Percentiles rank a stretch among this genome's conserved stretches.
Evolutionary conservation across 2,113 vertebrate genomes (phyloP).

Genomic region (Scopus umbretta): DNA sequence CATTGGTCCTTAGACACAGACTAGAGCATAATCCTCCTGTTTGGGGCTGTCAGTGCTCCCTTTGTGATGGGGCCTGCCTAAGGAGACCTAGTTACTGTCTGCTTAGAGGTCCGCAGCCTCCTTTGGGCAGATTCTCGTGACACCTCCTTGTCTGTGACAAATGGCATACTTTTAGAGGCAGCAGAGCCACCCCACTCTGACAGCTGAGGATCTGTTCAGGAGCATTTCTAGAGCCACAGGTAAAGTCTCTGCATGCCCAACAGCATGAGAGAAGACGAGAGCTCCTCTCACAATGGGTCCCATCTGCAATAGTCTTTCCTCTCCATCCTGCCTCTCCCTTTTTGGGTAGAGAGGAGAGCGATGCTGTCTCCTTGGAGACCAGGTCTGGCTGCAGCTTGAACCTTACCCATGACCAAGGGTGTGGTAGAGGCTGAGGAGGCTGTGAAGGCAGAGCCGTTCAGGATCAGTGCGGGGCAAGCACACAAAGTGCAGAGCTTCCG

Average conservation of each 20-base stretch:
- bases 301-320: background rate
- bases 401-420: background rate
- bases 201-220: background rate
- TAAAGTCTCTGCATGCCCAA: background rate
- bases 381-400: background rate
- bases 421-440: background rate
- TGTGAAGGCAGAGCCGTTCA: background rate
- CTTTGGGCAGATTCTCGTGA: background rate
- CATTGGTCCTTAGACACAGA: background rate
- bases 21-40: background rate
- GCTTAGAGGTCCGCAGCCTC: background rate
- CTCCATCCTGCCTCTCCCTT: background rate
- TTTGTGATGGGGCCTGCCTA: background rate
- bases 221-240: background rate
- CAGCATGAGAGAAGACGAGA: background rate
- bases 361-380: background rate
- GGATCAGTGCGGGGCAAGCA: background rate
- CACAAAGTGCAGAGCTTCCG: background rate
- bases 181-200: background rate
- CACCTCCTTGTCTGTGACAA: background rate
- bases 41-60: background rate
- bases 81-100: background rate
- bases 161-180: rapidly evolving
- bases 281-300: background rate
- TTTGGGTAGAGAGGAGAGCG: background rate